These are phyloP conservation scores for Emesis russula DNA, from an alignment of 2,888 invertebrate genomes.

Conservation along the genomic window DNA sequence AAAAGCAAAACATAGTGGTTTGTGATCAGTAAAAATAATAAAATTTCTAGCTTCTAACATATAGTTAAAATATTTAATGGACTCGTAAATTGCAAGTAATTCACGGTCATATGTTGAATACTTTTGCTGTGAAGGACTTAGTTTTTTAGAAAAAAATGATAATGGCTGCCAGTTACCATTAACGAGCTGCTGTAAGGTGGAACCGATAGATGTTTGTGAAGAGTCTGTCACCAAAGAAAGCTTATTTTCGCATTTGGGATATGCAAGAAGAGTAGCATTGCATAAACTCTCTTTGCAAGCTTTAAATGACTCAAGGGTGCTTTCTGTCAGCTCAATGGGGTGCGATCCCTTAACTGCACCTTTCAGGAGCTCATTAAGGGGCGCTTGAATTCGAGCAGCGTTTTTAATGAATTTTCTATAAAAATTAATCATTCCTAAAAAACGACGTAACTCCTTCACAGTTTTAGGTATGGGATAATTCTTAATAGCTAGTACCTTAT, in stretches of 20 bases:
- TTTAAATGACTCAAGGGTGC: neutral
- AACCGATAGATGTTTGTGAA: neutral
- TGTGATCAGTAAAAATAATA: neutral
- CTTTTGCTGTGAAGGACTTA: neutral
- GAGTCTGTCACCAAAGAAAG: neutral
- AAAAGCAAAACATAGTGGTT: slow-evolving; percentile 29
- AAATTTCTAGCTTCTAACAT: neutral
- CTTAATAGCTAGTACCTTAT: neutral
- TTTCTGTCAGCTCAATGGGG: neutral
- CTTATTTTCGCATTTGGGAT: neutral
- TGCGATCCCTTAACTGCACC: neutral
- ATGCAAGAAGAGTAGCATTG: too few relatives aligned
- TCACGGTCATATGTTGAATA: neutral
- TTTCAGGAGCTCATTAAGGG: slow-evolving; percentile 3
- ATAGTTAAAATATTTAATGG: neutral
- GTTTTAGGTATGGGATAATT: neutral
- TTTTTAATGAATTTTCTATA: too few relatives aligned
- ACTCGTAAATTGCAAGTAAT: neutral
- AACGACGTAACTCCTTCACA: too few relatives aligned
- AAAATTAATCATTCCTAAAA: neutral
- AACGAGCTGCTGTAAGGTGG: neutral
- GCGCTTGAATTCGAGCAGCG: neutral
- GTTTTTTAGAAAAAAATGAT: neutral
- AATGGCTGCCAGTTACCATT: neutral
- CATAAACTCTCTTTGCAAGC: neutral